phyloP scores from a whole-genome alignment of 2,888 invertebrate species.

The Campoplex capitator region DNA sequence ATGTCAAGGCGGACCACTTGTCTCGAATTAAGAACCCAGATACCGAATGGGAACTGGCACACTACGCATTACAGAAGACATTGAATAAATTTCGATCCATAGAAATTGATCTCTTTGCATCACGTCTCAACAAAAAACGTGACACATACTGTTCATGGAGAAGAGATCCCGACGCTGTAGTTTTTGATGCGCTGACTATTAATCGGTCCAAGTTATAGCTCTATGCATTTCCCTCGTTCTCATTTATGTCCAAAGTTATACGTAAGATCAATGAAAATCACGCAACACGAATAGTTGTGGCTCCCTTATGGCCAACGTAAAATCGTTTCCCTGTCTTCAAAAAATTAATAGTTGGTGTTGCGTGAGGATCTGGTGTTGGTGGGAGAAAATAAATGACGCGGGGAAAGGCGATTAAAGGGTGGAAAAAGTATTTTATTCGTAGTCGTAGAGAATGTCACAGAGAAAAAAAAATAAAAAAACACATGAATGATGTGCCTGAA shows the following conservation, averaged over 20 bases:
- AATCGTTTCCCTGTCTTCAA: neutral
- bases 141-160: neutral
- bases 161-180: neutral
- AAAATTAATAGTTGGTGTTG: neutral
- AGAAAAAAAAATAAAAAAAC: too few species aligned
- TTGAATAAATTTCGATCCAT: neutral
- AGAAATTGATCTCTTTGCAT: neutral
- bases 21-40: neutral
- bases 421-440: too few species aligned
- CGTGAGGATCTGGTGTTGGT: too few species aligned
- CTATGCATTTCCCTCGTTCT: neutral
- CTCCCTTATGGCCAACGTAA: neutral
- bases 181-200: neutral
- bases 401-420: too few species aligned
- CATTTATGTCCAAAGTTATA: neutral
- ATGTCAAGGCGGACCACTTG: neutral
- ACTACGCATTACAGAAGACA: neutral
- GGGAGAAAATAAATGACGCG: too few species aligned
- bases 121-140: neutral
- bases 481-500: too few species aligned
- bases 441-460: too few species aligned
- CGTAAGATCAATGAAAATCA: neutral
- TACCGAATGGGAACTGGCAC: neutral
- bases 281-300: neutral
- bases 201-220: neutral